Conservation (phyloP, 64 coral and sea anemone genomes). For the Pocillopora damicornis region DNA sequence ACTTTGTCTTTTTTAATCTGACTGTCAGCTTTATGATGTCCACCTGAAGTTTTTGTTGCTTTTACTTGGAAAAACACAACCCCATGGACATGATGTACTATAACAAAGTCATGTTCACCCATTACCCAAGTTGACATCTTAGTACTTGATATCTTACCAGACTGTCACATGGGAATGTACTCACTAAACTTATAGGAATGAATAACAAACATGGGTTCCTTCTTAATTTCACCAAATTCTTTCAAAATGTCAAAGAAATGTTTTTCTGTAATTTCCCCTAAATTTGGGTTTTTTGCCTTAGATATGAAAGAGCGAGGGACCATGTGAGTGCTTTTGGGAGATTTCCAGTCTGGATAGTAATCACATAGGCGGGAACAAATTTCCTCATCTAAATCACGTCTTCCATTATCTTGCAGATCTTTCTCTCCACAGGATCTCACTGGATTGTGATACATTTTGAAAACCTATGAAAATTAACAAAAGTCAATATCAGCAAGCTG, state of each 20-base stretch:
- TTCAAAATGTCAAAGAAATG: background rate
- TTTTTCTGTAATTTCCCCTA: background rate
- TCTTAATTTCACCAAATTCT: background rate
- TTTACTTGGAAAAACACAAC: slow-evolving; percentile 63
- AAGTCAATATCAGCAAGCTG: too few species aligned
- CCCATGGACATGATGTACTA: slow-evolving; percentile 52
- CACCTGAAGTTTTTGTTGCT: background rate
- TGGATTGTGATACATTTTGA: too few species aligned
- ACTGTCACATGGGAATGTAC: background rate
- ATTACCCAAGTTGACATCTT: slow-evolving; percentile 19
- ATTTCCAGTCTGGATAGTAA: slow-evolving; percentile 1
- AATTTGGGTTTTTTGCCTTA: background rate
- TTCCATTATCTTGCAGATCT: background rate
- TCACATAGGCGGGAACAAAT: background rate
- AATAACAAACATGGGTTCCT: slow-evolving; percentile 31
- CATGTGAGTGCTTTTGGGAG: background rate
- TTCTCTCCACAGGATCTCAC: background rate
- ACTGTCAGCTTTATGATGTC: background rate
- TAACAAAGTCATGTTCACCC: slow-evolving; percentile 70
- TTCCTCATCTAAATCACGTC: background rate
- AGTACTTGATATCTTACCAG: background rate
- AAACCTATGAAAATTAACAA: too few species aligned
- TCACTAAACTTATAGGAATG: slow-evolving; percentile 14
- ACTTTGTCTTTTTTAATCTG: slow-evolving; percentile 36
- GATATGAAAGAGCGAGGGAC: background rate